Conservation (phyloP, 2,113 vertebrate genomes). For the Leuciscus idus region DNA sequence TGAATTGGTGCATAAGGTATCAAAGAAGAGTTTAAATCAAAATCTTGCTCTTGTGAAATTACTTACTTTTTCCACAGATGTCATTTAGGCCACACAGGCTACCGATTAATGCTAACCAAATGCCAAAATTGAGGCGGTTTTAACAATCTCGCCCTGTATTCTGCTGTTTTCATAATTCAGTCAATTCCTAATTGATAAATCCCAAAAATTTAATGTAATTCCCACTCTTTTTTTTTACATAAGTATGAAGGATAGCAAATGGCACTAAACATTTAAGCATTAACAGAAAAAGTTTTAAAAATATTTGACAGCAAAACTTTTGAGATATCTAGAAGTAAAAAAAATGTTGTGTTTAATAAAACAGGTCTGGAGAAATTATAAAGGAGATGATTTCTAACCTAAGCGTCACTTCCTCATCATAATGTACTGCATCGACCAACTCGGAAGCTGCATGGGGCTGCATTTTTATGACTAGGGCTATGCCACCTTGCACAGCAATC, state of each 20-base stretch:
- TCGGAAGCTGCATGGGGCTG: conserved; percentile 65
- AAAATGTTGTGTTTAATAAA: background rate
- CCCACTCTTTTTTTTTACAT: background rate
- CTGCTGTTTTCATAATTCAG: background rate
- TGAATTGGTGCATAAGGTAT: background rate
- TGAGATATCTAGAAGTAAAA: too few relatives aligned
- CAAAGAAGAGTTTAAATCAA: background rate
- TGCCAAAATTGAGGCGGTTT: background rate
- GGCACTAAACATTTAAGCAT: background rate
- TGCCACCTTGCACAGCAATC: conserved; percentile 70
- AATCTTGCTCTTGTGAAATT: background rate
- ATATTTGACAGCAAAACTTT: background rate
- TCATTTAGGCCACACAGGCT: background rate
- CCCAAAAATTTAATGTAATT: too few relatives aligned
- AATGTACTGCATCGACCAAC: conserved; percentile 56
- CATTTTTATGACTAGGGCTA: conserved; percentile 74
- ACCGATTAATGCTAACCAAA: background rate
- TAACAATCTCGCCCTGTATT: background rate
- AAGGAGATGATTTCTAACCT: background rate
- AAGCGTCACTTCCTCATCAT: background rate
- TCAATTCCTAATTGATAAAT: background rate
- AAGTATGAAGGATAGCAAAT: background rate
- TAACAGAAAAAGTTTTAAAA: background rate
- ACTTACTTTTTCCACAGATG: too few relatives aligned
- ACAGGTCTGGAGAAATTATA: background rate